phyloP scores from a whole-genome alignment of 2,888 invertebrate species.

The Hypomecis atomaria region DNA sequence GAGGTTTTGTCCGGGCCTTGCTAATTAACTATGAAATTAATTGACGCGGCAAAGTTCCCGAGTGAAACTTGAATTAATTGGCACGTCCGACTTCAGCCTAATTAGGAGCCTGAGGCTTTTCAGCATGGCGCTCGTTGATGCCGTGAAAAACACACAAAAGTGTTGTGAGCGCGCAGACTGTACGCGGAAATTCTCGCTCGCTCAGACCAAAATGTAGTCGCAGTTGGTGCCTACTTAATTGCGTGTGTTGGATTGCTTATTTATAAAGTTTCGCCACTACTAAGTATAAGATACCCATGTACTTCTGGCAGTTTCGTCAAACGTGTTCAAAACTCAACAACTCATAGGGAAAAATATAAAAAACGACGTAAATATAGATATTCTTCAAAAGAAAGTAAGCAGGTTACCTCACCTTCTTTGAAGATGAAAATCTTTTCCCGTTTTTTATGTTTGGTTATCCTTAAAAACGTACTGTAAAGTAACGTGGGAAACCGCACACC shows the following conservation, averaged over 20 bases:
- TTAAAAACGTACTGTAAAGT: background rate
- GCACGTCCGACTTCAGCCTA: conserved; percentile 84
- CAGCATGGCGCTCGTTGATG: conserved; percentile 79
- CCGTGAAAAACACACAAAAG: conserved; percentile 83
- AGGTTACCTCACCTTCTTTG: too few relatives aligned
- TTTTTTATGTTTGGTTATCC: background rate
- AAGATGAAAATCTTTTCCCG: background rate
- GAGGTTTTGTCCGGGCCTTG: conserved; percentile 79
- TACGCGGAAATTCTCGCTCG: conserved; percentile 44
- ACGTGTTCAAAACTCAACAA: too few relatives aligned
- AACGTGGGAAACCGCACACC: conserved; percentile 18
- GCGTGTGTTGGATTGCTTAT: conserved; percentile 48
- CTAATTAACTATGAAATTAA: conserved; percentile 85
- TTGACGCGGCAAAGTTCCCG: conserved; percentile 84
- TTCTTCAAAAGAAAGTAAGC: too few relatives aligned
- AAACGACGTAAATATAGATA: too few relatives aligned
- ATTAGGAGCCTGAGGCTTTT: conserved; percentile 84
- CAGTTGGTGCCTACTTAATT: conserved; percentile 49
- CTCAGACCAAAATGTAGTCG: conserved; percentile 49
- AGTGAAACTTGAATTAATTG: conserved; percentile 85
- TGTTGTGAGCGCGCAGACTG: conserved; percentile 71
- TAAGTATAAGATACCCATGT: background rate
- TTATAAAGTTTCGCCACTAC: conserved; percentile 12
- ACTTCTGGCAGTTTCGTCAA: too few relatives aligned
- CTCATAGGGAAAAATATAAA: too few relatives aligned